These are phyloP conservation scores for Rhinogobio ventralis DNA, from an alignment of 2,797 vertebrate species.

Conservation along the genomic window DNA sequence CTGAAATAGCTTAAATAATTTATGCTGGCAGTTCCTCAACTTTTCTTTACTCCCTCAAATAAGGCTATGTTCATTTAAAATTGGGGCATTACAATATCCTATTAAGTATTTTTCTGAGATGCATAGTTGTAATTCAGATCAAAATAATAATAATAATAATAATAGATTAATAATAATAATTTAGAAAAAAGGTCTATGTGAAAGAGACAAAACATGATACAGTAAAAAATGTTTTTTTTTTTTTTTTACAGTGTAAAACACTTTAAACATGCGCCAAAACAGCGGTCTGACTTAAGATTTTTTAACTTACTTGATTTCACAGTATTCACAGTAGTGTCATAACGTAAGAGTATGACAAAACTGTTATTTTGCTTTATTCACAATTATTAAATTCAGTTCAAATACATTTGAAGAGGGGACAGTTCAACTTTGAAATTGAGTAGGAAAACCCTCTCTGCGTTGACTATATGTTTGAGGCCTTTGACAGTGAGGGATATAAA, in stretches of 20 bases:
- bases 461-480: conserved; percentile 32
- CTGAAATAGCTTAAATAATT: not conserved
- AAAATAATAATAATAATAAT: not conserved
- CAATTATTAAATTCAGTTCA: not conserved
- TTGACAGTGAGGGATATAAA: conserved; percentile 62
- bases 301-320: not conserved
- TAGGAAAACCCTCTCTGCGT: not conserved
- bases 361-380: not conserved
- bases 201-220: not conserved
- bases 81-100: not conserved
- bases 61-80: not conserved
- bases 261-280: not conserved
- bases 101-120: not conserved
- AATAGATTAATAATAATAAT: not conserved
- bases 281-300: not conserved
- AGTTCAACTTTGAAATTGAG: not conserved
- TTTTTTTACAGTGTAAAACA: not conserved
- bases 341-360: too few relatives aligned
- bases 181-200: not conserved
- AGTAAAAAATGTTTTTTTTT: too few relatives aligned
- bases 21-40: not conserved
- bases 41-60: not conserved
- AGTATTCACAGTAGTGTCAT: not conserved
- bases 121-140: not conserved
- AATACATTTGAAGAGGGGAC: not conserved